A percentile compares a stretch with the other conserved stretches of the same genome.
Conservation (phyloP, 1,140 invertebrate species). For the Cherax quadricarinatus region DNA sequence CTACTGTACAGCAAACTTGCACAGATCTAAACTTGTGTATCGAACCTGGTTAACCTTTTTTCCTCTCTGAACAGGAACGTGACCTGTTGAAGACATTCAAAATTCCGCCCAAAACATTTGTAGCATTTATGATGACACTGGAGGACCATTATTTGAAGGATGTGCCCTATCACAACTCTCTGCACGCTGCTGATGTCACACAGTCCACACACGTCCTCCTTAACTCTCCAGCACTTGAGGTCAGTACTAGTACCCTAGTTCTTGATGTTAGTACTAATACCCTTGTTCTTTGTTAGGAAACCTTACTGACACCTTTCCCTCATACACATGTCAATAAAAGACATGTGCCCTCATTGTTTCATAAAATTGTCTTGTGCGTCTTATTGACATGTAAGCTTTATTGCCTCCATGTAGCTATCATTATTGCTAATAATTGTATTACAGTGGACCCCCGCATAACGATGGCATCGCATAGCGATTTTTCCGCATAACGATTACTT, state of each 20-base stretch:
- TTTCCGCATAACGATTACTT: too few relatives aligned
- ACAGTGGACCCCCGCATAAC: too few relatives aligned
- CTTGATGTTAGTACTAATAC: constrained; percentile 38
- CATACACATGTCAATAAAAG: too few relatives aligned
- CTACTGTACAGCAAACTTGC: too few relatives aligned
- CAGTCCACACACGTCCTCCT: constrained; percentile 97
- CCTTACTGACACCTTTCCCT: too few relatives aligned
- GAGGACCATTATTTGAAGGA: constrained; percentile 98
- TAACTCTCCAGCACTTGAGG: constrained; percentile 95
- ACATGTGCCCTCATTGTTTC: too few relatives aligned
- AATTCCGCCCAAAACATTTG: constrained; percentile 94
- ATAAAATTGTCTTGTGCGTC: too few relatives aligned
- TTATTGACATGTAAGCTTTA: too few relatives aligned
- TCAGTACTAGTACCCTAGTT: constrained; percentile 75
- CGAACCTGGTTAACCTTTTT: constrained; percentile 19
- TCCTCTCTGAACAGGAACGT: constrained; percentile 83
- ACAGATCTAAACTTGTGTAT: too few relatives aligned
- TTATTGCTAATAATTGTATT: too few relatives aligned
- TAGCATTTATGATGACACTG: constrained; percentile 97
- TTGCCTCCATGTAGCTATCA: too few relatives aligned
- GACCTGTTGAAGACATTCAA: constrained; percentile 94
- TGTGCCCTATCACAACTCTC: constrained; percentile 98
- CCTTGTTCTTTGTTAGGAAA: background rate
- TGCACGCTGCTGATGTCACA: constrained; percentile 97
- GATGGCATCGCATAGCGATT: too few relatives aligned